phyloP scores from a whole-genome alignment of 1,140 invertebrate species.

The Conus ventricosus region DNA sequence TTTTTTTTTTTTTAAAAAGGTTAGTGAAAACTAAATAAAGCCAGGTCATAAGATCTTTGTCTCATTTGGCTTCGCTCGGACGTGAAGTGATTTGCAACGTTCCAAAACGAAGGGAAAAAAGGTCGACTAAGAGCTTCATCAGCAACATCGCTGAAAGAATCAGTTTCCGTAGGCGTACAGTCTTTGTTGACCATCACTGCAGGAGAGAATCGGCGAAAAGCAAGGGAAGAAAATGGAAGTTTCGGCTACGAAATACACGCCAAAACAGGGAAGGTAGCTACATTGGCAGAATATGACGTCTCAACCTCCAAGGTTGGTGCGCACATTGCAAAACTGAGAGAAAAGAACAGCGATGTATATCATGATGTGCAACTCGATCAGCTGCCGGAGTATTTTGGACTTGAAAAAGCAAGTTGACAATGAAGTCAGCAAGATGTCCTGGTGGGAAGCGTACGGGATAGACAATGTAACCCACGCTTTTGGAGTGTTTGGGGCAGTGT shows the following conservation, averaged over 20 bases:
- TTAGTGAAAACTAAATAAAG: too few relatives aligned
- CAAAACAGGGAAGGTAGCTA: background rate
- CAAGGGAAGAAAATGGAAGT: too few relatives aligned
- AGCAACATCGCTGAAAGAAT: too few relatives aligned
- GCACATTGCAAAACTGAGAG: background rate
- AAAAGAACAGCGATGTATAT: background rate
- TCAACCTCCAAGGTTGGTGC: background rate
- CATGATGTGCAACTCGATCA: slow-evolving; percentile 54
- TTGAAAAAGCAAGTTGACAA: slow-evolving; percentile 53
- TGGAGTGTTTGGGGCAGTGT: slow-evolving; percentile 40
- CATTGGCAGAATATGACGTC: background rate
- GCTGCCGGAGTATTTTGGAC: slow-evolving; percentile 58
- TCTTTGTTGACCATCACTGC: too few relatives aligned
- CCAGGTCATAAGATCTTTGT: too few relatives aligned
- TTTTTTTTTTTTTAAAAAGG: too few relatives aligned
- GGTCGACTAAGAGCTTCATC: too few relatives aligned
- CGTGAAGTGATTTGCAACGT: too few relatives aligned
- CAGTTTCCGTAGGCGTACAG: too few relatives aligned
- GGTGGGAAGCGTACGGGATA: slow-evolving; percentile 66
- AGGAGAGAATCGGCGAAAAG: too few relatives aligned
- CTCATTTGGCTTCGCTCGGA: too few relatives aligned
- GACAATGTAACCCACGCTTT: slow-evolving; percentile 56
- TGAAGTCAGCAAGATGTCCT: slow-evolving; percentile 49
- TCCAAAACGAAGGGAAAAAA: too few relatives aligned
- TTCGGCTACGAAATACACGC: background rate